A percentile compares a stretch with the other conserved stretches of the same genome.
Conservation (phyloP, 2,797 vertebrate species). For the Iguana delicatissima region DNA sequence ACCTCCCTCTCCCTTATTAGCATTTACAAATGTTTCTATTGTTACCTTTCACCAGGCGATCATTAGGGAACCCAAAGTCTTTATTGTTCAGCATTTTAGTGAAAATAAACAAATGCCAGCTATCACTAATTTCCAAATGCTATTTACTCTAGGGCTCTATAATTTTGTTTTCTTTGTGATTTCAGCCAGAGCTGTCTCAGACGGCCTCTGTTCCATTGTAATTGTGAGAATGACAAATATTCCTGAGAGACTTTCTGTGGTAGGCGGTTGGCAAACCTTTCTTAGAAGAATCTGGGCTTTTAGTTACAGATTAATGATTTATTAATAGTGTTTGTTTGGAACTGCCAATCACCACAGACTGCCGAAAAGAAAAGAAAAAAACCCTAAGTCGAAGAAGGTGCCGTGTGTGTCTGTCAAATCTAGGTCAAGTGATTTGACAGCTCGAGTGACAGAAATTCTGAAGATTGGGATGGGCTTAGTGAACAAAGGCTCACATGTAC, state of each 20-base stretch:
- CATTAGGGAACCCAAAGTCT: conserved; percentile 39
- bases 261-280: conserved; percentile 60
- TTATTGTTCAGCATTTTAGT: conserved; percentile 49
- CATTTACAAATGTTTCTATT: conserved; percentile 52
- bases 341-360: conserved; percentile 78
- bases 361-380: conserved; percentile 74
- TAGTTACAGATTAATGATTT: conserved; percentile 85
- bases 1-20: background rate
- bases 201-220: conserved; percentile 42
- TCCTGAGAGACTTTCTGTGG: conserved; percentile 61
- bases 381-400: conserved; percentile 69
- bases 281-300: conserved; percentile 73
- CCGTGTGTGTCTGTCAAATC: conserved; percentile 77
- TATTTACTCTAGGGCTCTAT: conserved; percentile 12
- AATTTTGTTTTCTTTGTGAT: conserved; percentile 50
- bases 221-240: conserved; percentile 62
- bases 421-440: conserved; percentile 65
- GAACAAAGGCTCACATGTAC: background rate
- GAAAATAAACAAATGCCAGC: conserved; percentile 48
- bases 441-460: conserved; percentile 49
- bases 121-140: conserved; percentile 52
- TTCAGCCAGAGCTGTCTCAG: conserved; percentile 57
- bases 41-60: conserved; percentile 34
- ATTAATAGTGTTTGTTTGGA: conserved; percentile 85
- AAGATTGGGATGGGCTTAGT: conserved; percentile 32